Percentiles rank a stretch among this genome's conserved stretches.
Evolutionary conservation across 1,140 invertebrate genomes (phyloP).

Genomic region (Ceratosolen solmsi): DNA sequence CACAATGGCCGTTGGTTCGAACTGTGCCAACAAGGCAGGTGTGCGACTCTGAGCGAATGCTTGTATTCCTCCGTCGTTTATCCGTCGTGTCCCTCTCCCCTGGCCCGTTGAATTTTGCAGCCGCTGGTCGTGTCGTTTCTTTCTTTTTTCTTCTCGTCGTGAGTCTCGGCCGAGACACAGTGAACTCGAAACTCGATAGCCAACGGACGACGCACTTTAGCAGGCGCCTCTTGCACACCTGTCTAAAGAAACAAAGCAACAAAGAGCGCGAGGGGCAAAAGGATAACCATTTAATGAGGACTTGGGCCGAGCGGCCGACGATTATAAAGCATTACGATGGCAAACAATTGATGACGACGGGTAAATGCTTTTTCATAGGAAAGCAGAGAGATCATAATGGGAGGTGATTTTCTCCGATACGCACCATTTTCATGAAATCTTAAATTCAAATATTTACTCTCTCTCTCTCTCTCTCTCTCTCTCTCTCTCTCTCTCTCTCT

Average conservation of each 20-base stretch:
- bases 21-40: slow-evolving; percentile 23
- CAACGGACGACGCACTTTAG: slow-evolving; percentile 29
- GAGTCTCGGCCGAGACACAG: slow-evolving; percentile 33
- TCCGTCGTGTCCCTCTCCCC: slow-evolving; percentile 13
- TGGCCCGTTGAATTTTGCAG: neutral
- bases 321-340: neutral
- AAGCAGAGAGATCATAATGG: neutral
- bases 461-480: too few relatives aligned
- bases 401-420: neutral
- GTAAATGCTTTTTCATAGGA: neutral
- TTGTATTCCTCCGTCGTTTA: neutral
- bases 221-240: slow-evolving; percentile 41
- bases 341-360: neutral
- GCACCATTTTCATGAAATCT: neutral
- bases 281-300: neutral
- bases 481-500: too few relatives aligned
- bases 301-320: neutral
- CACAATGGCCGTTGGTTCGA: neutral
- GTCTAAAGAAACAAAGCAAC: slow-evolving; percentile 19
- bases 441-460: slow-evolving; percentile 18
- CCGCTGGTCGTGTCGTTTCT: neutral
- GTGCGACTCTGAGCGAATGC: neutral
- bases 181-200: slow-evolving; percentile 48
- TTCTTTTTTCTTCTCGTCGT: slow-evolving; percentile 37
- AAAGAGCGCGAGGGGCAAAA: slow-evolving; percentile 33